Conservation (phyloP, 2,888 invertebrate species). For the Siphlonurus alternatus region DNA sequence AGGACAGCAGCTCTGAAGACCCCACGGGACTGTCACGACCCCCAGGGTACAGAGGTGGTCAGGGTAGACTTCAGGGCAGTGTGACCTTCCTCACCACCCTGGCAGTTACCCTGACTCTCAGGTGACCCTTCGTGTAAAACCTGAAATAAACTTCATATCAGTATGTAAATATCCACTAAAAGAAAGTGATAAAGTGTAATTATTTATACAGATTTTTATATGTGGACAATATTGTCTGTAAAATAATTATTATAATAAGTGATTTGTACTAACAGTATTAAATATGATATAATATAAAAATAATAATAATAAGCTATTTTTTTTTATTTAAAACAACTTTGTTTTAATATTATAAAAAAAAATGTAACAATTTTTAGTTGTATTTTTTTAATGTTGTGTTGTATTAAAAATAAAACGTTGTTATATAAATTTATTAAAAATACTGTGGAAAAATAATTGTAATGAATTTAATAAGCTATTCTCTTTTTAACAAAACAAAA, state of each 20-base stretch:
- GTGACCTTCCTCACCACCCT: not conserved
- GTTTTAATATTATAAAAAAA: no score
- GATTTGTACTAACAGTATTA: not conserved
- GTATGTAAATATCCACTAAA: not conserved
- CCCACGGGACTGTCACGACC: not conserved
- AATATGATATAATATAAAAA: no score
- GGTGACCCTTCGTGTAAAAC: not conserved
- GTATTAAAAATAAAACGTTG: no score
- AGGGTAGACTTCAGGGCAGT: no score
- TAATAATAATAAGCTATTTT: no score
- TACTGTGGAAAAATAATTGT: no score
- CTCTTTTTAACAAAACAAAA: no score
- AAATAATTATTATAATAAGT: not conserved
- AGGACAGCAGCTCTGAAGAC: not conserved
- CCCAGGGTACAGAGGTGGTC: not conserved
- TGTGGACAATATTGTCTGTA: not conserved
- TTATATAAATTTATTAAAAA: no score
- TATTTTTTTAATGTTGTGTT: no score
- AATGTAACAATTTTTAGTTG: no score
- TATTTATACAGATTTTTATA: not conserved
- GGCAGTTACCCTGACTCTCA: not conserved
- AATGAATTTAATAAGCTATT: no score
- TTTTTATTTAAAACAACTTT: no score
- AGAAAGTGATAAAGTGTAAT: not conserved
- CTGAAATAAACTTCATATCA: not conserved